Evolutionary conservation across 2,888 invertebrate species (phyloP).

Genomic region (Quadroppia sp.): DNA sequence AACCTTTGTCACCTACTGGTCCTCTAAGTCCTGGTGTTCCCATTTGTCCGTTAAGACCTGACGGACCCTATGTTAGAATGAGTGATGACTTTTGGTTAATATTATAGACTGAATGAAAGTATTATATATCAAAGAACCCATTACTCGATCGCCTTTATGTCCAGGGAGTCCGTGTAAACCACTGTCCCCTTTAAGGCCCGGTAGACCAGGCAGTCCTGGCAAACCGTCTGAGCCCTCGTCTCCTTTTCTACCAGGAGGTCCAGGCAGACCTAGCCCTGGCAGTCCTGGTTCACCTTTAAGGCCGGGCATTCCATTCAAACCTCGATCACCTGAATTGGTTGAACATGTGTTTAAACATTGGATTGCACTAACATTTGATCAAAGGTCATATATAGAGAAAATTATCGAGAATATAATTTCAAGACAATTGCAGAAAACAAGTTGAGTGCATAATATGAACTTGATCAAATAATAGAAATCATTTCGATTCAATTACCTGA

Average conservation of each 20-base stretch:
- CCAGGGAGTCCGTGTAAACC: conserved; percentile 59
- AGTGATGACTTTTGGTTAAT: no score
- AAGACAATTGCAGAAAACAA: no score
- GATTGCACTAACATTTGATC: no score
- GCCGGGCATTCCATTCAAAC: conserved; percentile 46
- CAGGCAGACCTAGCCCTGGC: conserved; percentile 51
- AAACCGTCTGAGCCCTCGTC: conserved; percentile 56
- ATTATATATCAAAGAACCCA: not conserved
- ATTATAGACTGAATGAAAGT: no score
- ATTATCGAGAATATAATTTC: no score
- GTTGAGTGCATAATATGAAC: no score
- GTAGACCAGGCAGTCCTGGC: conserved; percentile 48
- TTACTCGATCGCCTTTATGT: conserved; percentile 14
- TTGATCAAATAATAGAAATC: no score
- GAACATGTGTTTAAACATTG: no score
- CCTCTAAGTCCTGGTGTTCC: conserved; percentile 6
- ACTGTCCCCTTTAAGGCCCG: conserved; percentile 57
- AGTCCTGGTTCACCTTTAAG: conserved; percentile 46
- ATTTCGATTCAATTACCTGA: no score
- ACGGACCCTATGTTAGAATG: no score
- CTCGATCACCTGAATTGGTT: no score
- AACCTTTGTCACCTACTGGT: conserved; percentile 51
- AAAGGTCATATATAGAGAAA: no score
- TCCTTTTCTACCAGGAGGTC: conserved; percentile 57
- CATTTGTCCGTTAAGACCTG: conserved; percentile 53